These are phyloP conservation scores for Anthrax anthrax DNA, from an alignment of 2,888 invertebrate species.

Conservation along the genomic window DNA sequence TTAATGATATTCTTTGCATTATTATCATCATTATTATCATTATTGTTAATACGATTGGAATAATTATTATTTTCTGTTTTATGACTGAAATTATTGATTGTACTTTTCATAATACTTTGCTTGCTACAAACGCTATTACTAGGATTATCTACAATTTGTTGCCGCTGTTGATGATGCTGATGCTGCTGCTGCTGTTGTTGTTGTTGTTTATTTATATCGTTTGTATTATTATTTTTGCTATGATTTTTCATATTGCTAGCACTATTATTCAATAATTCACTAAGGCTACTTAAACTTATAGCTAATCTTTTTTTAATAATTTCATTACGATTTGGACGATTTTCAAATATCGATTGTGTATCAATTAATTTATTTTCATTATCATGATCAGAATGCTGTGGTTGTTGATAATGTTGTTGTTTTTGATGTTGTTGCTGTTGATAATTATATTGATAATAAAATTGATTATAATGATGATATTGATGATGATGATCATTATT, in stretches of 20 bases:
- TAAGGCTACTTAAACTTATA: constrained; percentile 11
- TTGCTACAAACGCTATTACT: too few relatives aligned
- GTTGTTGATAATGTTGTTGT: not conserved
- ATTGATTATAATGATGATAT: not conserved
- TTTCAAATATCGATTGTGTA: not conserved
- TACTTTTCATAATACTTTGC: too few relatives aligned
- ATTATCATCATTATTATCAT: too few relatives aligned
- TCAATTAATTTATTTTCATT: not conserved
- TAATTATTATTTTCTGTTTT: too few relatives aligned
- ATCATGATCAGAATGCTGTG: not conserved
- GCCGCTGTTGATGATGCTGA: constrained; percentile 12
- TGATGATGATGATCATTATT: not conserved
- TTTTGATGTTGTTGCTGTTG: not conserved
- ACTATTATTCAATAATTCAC: constrained; percentile 10
- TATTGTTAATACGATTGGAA: too few relatives aligned
- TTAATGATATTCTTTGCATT: not conserved
- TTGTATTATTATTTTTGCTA: constrained; percentile 10
- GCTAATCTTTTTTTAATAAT: constrained; percentile 8
- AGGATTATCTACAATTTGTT: too few relatives aligned
- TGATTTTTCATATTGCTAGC: constrained; percentile 5
- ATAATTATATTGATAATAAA: not conserved
- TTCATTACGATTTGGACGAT: not conserved
- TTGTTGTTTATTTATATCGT: constrained; percentile 2
- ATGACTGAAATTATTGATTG: too few relatives aligned
- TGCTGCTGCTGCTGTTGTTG: constrained; percentile 12